These are phyloP conservation scores for Crotophaga sulcirostris DNA, from an alignment of 2,113 vertebrate genomes.

Conservation along the genomic window DNA sequence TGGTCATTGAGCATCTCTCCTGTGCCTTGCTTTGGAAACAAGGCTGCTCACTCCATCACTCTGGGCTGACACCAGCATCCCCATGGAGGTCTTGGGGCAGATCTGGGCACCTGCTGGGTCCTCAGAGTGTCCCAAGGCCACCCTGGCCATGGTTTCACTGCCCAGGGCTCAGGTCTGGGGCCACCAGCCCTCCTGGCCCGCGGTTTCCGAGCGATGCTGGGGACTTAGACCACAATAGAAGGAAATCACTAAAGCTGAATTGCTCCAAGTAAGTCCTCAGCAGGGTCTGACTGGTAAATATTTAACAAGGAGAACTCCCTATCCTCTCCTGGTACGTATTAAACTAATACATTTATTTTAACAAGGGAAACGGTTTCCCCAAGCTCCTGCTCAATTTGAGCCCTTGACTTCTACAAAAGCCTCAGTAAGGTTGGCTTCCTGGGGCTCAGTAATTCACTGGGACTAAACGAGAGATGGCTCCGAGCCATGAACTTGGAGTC, in stretches of 20 bases:
- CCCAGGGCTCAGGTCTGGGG: fast-evolving
- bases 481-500: slow-evolving; percentile 33
- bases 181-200: neutral
- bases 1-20: neutral
- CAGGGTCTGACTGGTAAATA: slow-evolving; percentile 72
- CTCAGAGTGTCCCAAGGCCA: fast-evolving
- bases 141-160: neutral
- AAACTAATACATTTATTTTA: slow-evolving; percentile 74
- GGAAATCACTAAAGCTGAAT: slow-evolving; percentile 65
- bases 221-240: slow-evolving; percentile 54
- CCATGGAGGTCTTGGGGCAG: neutral
- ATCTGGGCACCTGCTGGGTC: fast-evolving
- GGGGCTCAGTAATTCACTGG: slow-evolving; percentile 57
- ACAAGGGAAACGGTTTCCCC: slow-evolving; percentile 70
- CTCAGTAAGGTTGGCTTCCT: slow-evolving; percentile 45
- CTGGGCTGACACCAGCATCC: fast-evolving
- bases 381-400: slow-evolving; percentile 66
- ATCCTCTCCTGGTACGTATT: slow-evolving; percentile 72
- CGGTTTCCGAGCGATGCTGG: slow-evolving; percentile 10
- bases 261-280: slow-evolving; percentile 67
- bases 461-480: slow-evolving; percentile 62
- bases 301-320: slow-evolving; percentile 75
- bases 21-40: neutral
- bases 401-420: slow-evolving; percentile 47
- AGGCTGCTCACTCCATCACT: neutral